Conservation (phyloP, 2,888 invertebrate genomes). For the Ernsta delagoae region DNA sequence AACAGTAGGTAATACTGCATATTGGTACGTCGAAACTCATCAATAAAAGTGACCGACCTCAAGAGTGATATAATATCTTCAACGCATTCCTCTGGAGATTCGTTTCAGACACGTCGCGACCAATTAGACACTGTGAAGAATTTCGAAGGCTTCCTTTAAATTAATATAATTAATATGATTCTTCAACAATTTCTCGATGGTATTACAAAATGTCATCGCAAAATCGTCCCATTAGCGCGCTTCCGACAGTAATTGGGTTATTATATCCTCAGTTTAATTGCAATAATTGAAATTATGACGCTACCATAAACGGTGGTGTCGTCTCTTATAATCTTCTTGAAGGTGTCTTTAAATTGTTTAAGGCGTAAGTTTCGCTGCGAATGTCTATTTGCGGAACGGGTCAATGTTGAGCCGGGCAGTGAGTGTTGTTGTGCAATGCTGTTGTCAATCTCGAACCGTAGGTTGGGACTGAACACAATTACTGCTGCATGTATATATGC, state of each 20-base stretch:
- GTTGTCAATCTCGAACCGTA: slow-evolving; percentile 61
- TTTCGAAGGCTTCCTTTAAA: not conserved
- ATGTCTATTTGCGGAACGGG: slow-evolving; percentile 60
- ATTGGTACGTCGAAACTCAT: too few relatives aligned
- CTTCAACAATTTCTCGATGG: not conserved
- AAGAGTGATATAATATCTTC: not conserved
- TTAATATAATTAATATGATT: not conserved
- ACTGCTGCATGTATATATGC: not conserved
- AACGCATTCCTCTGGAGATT: not conserved
- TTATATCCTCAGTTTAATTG: slow-evolving; percentile 7
- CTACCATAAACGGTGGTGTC: slow-evolving; percentile 24
- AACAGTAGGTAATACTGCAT: not conserved
- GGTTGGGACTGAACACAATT: slow-evolving; percentile 25
- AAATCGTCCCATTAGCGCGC: not conserved
- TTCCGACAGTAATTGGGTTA: slow-evolving; percentile 9
- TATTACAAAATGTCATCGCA: not conserved
- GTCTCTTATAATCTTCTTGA: not conserved
- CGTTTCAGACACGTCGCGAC: not conserved
- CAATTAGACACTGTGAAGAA: not conserved
- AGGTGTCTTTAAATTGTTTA: slow-evolving; percentile 16
- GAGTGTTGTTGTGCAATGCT: slow-evolving; percentile 41
- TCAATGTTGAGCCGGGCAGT: slow-evolving; percentile 71
- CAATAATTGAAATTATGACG: slow-evolving; percentile 15
- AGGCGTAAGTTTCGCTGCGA: slow-evolving; percentile 30
- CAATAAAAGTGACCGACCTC: too few relatives aligned